These are phyloP conservation scores for Cerceris rybyensis DNA, from an alignment of 2,888 invertebrate species.

Conservation along the genomic window DNA sequence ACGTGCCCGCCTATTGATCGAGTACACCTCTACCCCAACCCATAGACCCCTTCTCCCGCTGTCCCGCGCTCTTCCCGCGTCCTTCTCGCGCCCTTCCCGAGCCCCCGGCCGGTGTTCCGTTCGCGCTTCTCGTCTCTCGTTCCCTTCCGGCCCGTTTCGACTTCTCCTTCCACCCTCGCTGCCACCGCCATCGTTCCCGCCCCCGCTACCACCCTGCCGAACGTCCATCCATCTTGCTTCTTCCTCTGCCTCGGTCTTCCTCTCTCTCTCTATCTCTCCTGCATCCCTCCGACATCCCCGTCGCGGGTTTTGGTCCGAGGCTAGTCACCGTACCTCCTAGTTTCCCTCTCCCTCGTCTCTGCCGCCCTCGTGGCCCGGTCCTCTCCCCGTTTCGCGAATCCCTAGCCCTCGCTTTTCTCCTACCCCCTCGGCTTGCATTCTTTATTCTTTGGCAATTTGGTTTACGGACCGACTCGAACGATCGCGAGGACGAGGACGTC, in stretches of 20 bases:
- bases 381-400: not conserved
- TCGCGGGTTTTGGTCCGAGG: not conserved
- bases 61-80: slow-evolving; percentile 17
- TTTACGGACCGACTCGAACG: not conserved
- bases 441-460: slow-evolving; percentile 6
- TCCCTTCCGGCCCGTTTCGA: slow-evolving; percentile 30
- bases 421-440: slow-evolving; percentile 4
- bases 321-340: not conserved
- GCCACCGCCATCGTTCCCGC: not conserved
- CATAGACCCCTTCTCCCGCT: slow-evolving; percentile 1
- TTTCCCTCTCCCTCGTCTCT: not conserved
- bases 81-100: slow-evolving; percentile 4
- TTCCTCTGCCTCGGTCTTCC: slow-evolving; percentile 42
- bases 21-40: slow-evolving; percentile 50
- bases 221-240: slow-evolving; percentile 52
- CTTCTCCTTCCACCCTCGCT: slow-evolving; percentile 19
- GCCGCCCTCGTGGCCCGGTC: not conserved
- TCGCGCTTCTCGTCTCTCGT: slow-evolving; percentile 8
- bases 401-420: not conserved
- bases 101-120: slow-evolving; percentile 27
- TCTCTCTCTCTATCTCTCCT: slow-evolving; percentile 38
- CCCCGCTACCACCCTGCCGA: slow-evolving; percentile 48
- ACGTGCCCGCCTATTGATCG: slow-evolving; percentile 77
- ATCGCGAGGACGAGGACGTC: not conserved
- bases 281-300: not conserved